A percentile compares a stretch with the other conserved stretches of the same genome.
phyloP scores from a whole-genome alignment of 2,797 vertebrate genomes.

The Darevskia mixta region DNA sequence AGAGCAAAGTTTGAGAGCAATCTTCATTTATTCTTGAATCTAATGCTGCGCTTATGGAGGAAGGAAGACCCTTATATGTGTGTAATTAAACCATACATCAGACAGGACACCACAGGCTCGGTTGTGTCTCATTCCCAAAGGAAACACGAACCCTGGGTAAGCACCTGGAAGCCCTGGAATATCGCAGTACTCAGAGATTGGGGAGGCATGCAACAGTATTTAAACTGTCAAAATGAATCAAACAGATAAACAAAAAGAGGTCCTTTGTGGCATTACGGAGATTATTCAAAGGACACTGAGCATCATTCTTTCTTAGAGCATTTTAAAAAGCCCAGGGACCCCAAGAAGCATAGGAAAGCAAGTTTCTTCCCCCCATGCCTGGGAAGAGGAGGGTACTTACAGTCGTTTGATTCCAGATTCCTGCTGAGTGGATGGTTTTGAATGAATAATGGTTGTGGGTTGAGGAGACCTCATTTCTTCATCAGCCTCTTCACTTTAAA shows the following conservation, averaged over 20 bases:
- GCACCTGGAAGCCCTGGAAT: too few species aligned
- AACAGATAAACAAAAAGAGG: neutral
- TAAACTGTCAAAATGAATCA: neutral
- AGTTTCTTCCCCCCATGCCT: neutral
- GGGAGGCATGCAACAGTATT: neutral
- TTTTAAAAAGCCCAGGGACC: neutral
- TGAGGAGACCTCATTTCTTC: constrained; percentile 85
- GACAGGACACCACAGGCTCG: too few species aligned
- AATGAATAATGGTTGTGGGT: constrained; percentile 80
- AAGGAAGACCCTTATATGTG: too few species aligned
- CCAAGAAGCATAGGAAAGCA: too few species aligned
- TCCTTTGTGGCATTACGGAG: neutral
- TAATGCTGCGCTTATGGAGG: too few species aligned
- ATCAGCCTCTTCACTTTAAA: constrained; percentile 89
- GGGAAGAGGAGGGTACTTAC: constrained; percentile 81
- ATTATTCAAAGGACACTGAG: neutral
- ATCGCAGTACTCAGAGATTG: too few species aligned
- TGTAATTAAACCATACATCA: too few species aligned
- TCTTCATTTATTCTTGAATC: too few species aligned
- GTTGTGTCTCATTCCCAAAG: too few species aligned
- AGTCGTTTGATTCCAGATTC: constrained; percentile 97
- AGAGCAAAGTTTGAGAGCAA: too few species aligned
- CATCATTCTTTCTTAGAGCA: neutral
- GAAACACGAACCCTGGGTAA: too few species aligned
- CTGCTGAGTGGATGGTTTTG: constrained; percentile 84